Evolutionary conservation across 2,113 vertebrate species (phyloP), one percentile per base, ranked within the genome.

Genomic region (Delphinapterus leucas): DNA sequence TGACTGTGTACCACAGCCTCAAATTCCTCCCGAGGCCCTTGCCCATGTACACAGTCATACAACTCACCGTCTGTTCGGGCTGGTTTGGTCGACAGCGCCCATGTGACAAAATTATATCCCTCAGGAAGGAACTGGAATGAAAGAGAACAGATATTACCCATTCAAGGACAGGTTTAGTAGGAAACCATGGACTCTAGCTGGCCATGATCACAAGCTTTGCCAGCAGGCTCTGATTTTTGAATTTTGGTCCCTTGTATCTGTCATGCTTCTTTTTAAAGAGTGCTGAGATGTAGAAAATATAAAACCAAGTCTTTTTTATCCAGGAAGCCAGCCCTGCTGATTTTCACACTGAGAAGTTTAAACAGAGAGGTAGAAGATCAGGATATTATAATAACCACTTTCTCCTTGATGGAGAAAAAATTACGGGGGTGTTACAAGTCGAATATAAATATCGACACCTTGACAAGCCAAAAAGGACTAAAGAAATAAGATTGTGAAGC

Each of bases 81-180:
- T 97, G 97, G 95, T 93, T 97, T 98, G 84, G 96, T 90, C 93
- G 97, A 97, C 76, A 65, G 58, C 60, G 80, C 80, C 97, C 96
- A 96, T 95, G 92, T 96, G 97, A 97, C 96, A 97, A 95, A 97
- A 97, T 98, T 98, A 98, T 65, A 97, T 88, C 92, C 97, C 41
- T 96, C 67, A 33, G 63, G 88, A 96, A 95, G 95, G 83, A 97
- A 71, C 67, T 88, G 92, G 60, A 95, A 95, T 79, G 71, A 96
- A 68, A 68, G 58, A 88, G 83, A 94, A 93, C 96, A 97, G 96
- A 97, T 76, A 95, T 92, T 92, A 86, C 70, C 86, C 88, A 76
- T 87, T 95, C 83, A 31, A n/a, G n/a, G 80, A 87, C 36, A 28
- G 71, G n/a, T 53, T 84, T 36, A 65, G 31, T 44, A 85, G 53